phyloP scores from a whole-genome alignment of 2,888 invertebrate genomes.

The Hypercompe scribonia region DNA sequence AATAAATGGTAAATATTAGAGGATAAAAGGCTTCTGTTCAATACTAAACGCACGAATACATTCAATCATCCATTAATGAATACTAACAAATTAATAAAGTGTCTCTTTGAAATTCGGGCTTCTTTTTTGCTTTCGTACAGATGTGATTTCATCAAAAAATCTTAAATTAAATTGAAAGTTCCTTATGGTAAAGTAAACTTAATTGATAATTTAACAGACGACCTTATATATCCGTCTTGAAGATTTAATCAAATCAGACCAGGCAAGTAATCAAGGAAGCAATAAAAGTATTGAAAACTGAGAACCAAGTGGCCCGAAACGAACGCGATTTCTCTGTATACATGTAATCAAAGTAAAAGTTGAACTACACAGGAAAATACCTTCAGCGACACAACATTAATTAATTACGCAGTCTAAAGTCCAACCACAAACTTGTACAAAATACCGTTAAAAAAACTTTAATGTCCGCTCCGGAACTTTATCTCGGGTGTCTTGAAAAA shows the following conservation, averaged over 20 bases:
- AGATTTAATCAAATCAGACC: neutral
- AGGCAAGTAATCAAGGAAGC: neutral
- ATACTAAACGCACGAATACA: too few species aligned
- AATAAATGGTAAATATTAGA: neutral
- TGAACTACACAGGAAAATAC: neutral
- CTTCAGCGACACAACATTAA: neutral
- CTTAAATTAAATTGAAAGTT: neutral
- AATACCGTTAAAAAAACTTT: constrained; percentile 37
- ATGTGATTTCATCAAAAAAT: neutral
- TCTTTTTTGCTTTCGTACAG: neutral
- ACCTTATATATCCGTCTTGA: neutral
- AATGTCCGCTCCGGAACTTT: constrained; percentile 35
- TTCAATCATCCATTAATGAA: too few species aligned
- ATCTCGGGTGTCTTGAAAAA: constrained; percentile 42
- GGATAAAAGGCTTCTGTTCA: neutral
- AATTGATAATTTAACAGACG: neutral
- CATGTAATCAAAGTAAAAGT: neutral
- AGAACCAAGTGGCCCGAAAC: neutral
- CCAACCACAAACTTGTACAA: constrained; percentile 34
- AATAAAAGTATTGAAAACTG: neutral
- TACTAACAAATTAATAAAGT: too few species aligned
- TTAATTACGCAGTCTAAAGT: constrained; percentile 10
- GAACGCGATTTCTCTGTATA: neutral
- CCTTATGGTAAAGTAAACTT: neutral
- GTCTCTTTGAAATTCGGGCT: neutral